phyloP scores from a whole-genome alignment of 1,140 invertebrate genomes.

The Lordiphosa clarofinis region DNA sequence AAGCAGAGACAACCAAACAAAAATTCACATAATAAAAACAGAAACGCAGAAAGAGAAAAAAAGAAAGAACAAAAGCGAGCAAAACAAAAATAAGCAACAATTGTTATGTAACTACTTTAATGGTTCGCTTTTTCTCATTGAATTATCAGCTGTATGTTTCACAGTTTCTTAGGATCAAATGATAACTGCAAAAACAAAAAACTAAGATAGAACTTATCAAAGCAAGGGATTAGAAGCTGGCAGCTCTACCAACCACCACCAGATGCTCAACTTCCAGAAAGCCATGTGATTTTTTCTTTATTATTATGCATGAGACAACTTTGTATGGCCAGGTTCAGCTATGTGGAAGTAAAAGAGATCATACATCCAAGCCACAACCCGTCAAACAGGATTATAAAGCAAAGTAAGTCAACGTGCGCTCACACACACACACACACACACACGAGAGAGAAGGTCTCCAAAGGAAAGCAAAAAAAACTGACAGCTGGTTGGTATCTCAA shows the following conservation, averaged over 20 bases:
- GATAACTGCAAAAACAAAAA: slow-evolving; percentile 22
- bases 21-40: slow-evolving; percentile 31
- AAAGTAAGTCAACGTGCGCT: slow-evolving; percentile 62
- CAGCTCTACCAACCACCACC: slow-evolving; percentile 15
- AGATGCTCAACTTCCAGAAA: slow-evolving; percentile 30
- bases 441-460: slow-evolving; percentile 34
- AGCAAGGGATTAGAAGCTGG: slow-evolving; percentile 1
- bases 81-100: slow-evolving; percentile 55
- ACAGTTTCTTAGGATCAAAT: slow-evolving; percentile 15
- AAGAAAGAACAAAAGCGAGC: slow-evolving; percentile 31
- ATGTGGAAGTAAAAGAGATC: slow-evolving; percentile 69
- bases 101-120: slow-evolving; percentile 61
- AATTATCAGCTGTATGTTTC: slow-evolving; percentile 21
- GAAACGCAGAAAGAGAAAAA: slow-evolving; percentile 8
- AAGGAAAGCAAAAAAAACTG: slow-evolving; percentile 25
- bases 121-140: slow-evolving; percentile 32
- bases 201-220: neutral
- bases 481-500: slow-evolving; percentile 57
- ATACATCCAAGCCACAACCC: slow-evolving; percentile 48
- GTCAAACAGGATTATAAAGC: slow-evolving; percentile 77
- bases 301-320: slow-evolving; percentile 19
- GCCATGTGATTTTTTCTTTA: slow-evolving; percentile 35
- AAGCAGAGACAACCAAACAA: slow-evolving; percentile 33
- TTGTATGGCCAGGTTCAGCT: slow-evolving; percentile 61
- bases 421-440: neutral